Conservation (phyloP, 2,113 vertebrate genomes). For the Zapornia atra region DNA sequence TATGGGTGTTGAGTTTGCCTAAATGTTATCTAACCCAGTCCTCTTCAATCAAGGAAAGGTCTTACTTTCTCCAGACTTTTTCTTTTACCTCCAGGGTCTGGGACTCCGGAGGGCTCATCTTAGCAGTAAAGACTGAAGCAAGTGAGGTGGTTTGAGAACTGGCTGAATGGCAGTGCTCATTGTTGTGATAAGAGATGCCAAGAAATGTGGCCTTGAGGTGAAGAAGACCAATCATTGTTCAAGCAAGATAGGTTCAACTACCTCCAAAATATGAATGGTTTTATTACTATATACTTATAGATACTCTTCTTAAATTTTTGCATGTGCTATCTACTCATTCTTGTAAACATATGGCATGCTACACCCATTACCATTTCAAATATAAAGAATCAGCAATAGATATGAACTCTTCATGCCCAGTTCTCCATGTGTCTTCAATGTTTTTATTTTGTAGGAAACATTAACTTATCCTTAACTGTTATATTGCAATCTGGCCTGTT, state of each 20-base stretch:
- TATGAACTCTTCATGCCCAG: not conserved
- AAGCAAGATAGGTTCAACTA: not conserved
- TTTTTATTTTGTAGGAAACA: not conserved
- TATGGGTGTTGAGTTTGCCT: too few relatives aligned
- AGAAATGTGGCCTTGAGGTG: too few relatives aligned
- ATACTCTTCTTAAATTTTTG: not conserved
- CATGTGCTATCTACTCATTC: not conserved
- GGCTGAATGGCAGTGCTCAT: too few relatives aligned
- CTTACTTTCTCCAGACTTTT: too few relatives aligned
- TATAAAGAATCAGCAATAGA: not conserved
- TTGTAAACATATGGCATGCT: rapidly evolving
- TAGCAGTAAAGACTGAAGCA: too few relatives aligned
- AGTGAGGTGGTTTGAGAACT: too few relatives aligned
- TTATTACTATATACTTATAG: not conserved
- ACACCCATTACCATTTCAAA: not conserved
- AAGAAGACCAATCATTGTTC: not conserved
- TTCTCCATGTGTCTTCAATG: not conserved
- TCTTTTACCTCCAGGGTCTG: too few relatives aligned
- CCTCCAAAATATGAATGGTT: not conserved
- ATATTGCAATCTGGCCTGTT: not conserved
- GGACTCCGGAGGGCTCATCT: too few relatives aligned
- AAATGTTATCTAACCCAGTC: too few relatives aligned
- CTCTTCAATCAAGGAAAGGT: too few relatives aligned
- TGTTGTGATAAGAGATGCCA: too few relatives aligned
- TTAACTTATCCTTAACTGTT: not conserved